These are phyloP conservation scores for Erinaceus europaeus DNA, from an alignment of 2,113 vertebrate species.

Conservation along the genomic window DNA sequence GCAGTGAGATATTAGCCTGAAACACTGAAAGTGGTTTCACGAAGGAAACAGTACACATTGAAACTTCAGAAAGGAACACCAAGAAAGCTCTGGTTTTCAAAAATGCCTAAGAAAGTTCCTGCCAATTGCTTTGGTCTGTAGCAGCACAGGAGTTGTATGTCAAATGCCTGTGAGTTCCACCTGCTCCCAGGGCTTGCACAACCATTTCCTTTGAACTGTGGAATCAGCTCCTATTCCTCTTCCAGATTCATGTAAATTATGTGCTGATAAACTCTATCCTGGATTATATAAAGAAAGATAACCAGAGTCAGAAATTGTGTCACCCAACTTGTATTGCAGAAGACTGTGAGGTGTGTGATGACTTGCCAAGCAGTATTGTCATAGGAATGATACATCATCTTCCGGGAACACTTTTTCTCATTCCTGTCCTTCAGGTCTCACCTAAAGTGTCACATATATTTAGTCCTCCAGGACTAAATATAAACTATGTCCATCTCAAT, in stretches of 20 bases:
- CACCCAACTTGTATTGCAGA: no score
- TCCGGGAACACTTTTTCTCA: background rate
- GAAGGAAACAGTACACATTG: background rate
- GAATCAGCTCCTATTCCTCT: background rate
- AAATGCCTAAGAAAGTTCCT: background rate
- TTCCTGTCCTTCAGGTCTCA: background rate
- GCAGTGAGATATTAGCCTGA: background rate
- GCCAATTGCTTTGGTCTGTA: background rate
- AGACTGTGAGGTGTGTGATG: rapidly evolving
- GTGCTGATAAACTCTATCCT: background rate
- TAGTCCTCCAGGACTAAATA: background rate
- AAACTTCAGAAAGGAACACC: background rate
- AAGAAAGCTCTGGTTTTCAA: rapidly evolving
- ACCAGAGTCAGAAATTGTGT: rapidly evolving
- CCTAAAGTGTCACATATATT: rapidly evolving
- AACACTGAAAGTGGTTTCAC: background rate
- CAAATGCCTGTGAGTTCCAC: rapidly evolving
- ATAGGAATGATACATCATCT: background rate
- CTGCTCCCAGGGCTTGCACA: no score
- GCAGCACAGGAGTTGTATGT: background rate
- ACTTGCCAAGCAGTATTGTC: rapidly evolving
- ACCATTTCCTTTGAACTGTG: rapidly evolving
- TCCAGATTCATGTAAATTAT: background rate
- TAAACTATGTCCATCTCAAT: background rate
- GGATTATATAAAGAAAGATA: no score